Percentiles rank a stretch among this genome's conserved stretches.
Evolutionary conservation across 2,113 vertebrate species (phyloP).

Genomic region (Alethe diademata): DNA sequence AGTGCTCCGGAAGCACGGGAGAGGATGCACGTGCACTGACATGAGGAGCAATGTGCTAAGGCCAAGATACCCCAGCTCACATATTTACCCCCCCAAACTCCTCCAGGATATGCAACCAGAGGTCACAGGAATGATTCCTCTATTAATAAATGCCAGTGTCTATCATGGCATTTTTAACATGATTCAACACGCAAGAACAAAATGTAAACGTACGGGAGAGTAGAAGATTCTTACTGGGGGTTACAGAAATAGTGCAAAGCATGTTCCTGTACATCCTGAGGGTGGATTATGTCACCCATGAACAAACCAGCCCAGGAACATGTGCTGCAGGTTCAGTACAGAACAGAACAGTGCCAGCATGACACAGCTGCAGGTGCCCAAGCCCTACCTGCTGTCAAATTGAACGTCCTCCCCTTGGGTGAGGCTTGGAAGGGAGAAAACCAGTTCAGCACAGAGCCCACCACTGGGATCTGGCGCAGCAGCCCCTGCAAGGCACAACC

Average conservation of each 20-base stretch:
- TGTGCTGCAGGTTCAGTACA: neutral
- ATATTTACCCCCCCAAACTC: neutral
- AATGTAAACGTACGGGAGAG: neutral
- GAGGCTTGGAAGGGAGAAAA: conserved; percentile 90
- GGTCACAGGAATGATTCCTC: neutral
- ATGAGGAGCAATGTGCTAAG: fast-evolving
- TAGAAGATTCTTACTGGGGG: neutral
- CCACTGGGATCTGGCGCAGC: conserved; percentile 91
- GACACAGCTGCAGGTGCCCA: neutral
- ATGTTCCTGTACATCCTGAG: neutral
- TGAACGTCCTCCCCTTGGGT: conserved; percentile 89
- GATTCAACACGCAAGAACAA: neutral
- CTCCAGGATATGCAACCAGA: neutral
- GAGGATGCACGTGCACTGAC: fast-evolving
- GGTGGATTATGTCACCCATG: neutral
- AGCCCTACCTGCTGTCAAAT: conserved; percentile 88
- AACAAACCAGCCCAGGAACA: neutral
- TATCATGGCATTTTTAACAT: neutral
- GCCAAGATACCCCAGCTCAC: neutral
- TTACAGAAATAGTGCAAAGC: neutral
- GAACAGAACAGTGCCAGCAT: fast-evolving
- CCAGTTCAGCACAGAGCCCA: conserved; percentile 95
- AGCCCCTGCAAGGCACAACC: conserved; percentile 78
- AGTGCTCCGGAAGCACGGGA: neutral
- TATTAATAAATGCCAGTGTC: neutral